Evolutionary conservation across 1,140 invertebrate genomes (phyloP).

Genomic region (Coenobita brevimanus): DNA sequence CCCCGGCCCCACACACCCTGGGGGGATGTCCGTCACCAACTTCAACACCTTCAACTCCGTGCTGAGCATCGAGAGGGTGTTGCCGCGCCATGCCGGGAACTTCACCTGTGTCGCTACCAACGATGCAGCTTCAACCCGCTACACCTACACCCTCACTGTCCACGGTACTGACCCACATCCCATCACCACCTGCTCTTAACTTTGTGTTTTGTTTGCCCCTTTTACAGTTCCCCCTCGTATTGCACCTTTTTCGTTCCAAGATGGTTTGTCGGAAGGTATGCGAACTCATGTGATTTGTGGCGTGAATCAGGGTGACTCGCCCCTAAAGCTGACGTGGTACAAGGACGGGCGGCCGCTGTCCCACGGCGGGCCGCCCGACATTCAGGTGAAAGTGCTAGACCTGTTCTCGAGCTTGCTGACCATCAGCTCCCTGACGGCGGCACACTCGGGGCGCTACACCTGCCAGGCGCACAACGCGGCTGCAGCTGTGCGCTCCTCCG

Average conservation of each 20-base stretch:
- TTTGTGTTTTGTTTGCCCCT: constrained; percentile 58
- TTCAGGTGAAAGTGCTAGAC: constrained; percentile 81
- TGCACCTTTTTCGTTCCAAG: constrained; percentile 64
- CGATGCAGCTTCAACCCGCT: constrained; percentile 47
- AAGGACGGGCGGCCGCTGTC: constrained; percentile 81
- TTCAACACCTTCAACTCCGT: constrained; percentile 91
- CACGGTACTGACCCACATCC: constrained; percentile 42
- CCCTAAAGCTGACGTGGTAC: constrained; percentile 86
- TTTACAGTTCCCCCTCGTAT: constrained; percentile 65
- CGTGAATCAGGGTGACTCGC: constrained; percentile 94
- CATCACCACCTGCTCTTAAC: constrained; percentile 45
- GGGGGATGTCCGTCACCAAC: constrained; percentile 78
- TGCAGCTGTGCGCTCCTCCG: constrained; percentile 74
- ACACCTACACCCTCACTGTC: constrained; percentile 51
- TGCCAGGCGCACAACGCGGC: constrained; percentile 83
- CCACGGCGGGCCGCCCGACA: constrained; percentile 73
- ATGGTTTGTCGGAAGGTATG: constrained; percentile 73
- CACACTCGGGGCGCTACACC: constrained; percentile 91
- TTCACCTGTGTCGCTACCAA: constrained; percentile 81
- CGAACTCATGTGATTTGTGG: constrained; percentile 86
- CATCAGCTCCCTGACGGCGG: constrained; percentile 87
- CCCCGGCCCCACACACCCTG: constrained; percentile 69
- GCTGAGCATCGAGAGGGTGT: constrained; percentile 88
- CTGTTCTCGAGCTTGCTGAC: constrained; percentile 91
- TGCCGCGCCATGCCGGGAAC: constrained; percentile 88